A percentile compares a stretch with the other conserved stretches of the same genome.
Evolutionary conservation across 2,797 vertebrate species (phyloP).

Genomic region (Pseudochirops cupreus): DNA sequence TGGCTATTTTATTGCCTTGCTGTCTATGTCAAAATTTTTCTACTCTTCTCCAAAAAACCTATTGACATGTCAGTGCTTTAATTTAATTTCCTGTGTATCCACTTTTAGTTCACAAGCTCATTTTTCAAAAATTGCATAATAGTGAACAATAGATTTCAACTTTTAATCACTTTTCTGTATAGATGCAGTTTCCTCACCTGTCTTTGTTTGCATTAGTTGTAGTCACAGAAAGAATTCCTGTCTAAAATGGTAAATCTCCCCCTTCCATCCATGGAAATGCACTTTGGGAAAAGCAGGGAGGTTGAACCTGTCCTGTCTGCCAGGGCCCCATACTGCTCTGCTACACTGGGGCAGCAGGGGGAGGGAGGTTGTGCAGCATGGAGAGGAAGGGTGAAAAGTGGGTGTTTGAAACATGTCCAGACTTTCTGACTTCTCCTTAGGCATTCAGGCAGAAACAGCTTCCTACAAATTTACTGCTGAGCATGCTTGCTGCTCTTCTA

Average conservation of each 20-base stretch:
- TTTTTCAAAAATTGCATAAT: slow-evolving; percentile 46
- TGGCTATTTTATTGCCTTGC: slow-evolving; percentile 1
- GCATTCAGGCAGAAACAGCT: not conserved
- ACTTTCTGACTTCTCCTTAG: not conserved
- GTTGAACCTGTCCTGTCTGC: slow-evolving; percentile 17
- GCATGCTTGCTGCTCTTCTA: not conserved
- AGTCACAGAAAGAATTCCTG: slow-evolving; percentile 54
- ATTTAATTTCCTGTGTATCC: slow-evolving; percentile 60
- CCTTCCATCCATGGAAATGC: slow-evolving; percentile 14
- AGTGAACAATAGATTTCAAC: not conserved
- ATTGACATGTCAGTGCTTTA: slow-evolving; percentile 47
- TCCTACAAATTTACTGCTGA: not conserved
- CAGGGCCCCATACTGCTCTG: not conserved
- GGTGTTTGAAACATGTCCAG: not conserved
- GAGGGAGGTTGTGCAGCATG: no score
- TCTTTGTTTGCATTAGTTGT: not conserved
- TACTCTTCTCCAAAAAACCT: slow-evolving; percentile 48
- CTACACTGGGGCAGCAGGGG: not conserved
- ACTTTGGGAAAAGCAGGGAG: slow-evolving; percentile 57
- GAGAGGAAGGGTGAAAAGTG: not conserved
- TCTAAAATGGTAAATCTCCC: slow-evolving; percentile 56
- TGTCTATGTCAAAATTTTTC: slow-evolving; percentile 46
- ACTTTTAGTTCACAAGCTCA: slow-evolving; percentile 3
- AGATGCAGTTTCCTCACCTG: slow-evolving; percentile 40
- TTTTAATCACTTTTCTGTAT: slow-evolving; percentile 60